A percentile compares a stretch with the other conserved stretches of the same genome.
Conservation (phyloP, 35 echinoderm and acorn worm genomes). For the Stichopus chloronotus region DNA sequence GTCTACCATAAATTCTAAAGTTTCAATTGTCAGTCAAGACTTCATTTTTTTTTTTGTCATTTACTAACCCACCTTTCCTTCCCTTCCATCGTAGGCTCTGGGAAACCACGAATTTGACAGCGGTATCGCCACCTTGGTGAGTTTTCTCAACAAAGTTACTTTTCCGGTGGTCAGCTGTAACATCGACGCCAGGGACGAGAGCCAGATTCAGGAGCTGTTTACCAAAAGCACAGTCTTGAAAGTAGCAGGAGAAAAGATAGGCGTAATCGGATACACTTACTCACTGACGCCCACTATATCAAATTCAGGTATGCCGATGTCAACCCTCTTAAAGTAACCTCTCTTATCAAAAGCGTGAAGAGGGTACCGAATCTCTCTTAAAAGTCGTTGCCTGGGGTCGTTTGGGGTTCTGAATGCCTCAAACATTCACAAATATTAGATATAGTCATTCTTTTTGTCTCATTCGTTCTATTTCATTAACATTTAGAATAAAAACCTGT, state of each 20-base stretch:
- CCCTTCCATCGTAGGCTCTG: slow-evolving; percentile 59
- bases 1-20: too few species aligned
- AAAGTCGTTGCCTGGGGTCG: too few species aligned
- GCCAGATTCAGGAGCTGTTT: slow-evolving; percentile 50
- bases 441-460: too few species aligned
- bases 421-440: too few species aligned
- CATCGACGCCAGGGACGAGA: slow-evolving; percentile 68
- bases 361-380: too few species aligned
- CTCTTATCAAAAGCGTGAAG: too few species aligned
- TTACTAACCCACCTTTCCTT: too few species aligned
- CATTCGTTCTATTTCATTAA: too few species aligned
- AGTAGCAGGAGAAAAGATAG: slow-evolving; percentile 58
- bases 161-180: slow-evolving; percentile 75
- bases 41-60: too few species aligned
- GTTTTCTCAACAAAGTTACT: slow-evolving; percentile 76
- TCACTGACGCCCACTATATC: slow-evolving; percentile 33
- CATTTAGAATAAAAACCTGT: too few species aligned
- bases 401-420: too few species aligned
- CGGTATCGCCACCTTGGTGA: slow-evolving; percentile 51
- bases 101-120: slow-evolving; percentile 96
- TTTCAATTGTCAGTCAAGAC: too few species aligned
- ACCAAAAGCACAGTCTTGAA: slow-evolving; percentile 36
- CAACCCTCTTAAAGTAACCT: not conserved
- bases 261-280: slow-evolving; percentile 63
- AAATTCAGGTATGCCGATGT: slow-evolving; percentile 9